Conservation (phyloP, 2,797 vertebrate genomes). For the Crenuchus spilurus region DNA sequence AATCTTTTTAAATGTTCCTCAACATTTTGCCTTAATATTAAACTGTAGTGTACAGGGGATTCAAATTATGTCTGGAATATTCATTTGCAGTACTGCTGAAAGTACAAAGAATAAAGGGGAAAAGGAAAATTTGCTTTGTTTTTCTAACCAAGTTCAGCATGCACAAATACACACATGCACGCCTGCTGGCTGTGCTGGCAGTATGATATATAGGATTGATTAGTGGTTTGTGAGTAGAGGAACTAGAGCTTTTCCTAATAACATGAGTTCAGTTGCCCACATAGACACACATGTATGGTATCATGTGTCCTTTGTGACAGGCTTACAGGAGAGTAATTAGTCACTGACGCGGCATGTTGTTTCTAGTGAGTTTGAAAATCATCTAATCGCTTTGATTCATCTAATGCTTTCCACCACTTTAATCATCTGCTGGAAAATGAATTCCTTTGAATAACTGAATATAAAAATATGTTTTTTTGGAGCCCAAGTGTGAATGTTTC, state of each 20-base stretch:
- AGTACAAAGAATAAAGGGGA: background rate
- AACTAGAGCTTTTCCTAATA: slow-evolving; percentile 56
- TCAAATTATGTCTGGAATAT: background rate
- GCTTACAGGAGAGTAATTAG: slow-evolving; percentile 8
- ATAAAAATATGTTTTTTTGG: no score
- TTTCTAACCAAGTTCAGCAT: slow-evolving; percentile 15
- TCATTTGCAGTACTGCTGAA: background rate
- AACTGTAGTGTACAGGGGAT: background rate
- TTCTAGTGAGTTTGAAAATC: background rate
- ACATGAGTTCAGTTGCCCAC: slow-evolving; percentile 9
- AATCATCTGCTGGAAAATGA: background rate
- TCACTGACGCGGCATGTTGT: background rate
- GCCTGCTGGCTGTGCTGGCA: slow-evolving; percentile 34
- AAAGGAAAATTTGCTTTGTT: background rate
- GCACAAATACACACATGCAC: background rate
- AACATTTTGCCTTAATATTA: background rate
- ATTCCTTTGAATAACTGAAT: no score
- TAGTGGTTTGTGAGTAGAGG: slow-evolving; percentile 57
- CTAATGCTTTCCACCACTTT: background rate
- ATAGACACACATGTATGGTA: background rate
- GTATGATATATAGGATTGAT: slow-evolving; percentile 63
- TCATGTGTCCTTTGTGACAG: background rate
- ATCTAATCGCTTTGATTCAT: background rate
- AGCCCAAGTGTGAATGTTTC: background rate
- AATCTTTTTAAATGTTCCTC: background rate